These are phyloP conservation scores for Drosophila algonquin DNA, from an alignment of 2,888 invertebrate genomes.

Conservation along the genomic window DNA sequence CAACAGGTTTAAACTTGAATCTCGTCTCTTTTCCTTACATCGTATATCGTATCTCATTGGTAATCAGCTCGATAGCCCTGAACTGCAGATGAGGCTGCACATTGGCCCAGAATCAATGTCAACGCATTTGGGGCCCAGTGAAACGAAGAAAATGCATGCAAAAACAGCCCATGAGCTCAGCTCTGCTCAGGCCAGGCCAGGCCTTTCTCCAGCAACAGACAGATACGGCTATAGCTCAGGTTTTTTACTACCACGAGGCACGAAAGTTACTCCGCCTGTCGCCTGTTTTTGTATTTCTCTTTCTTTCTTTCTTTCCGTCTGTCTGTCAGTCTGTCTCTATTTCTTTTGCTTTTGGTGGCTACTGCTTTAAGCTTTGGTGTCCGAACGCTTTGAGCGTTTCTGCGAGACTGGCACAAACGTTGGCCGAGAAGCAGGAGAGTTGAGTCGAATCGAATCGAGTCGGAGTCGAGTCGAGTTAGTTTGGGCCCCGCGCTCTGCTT, in stretches of 20 bases:
- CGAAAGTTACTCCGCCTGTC: slow-evolving; percentile 63
- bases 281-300: slow-evolving; percentile 16
- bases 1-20: slow-evolving; percentile 62
- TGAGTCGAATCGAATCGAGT: slow-evolving; percentile 50
- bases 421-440: slow-evolving; percentile 30
- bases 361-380: slow-evolving; percentile 38
- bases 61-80: slow-evolving; percentile 66
- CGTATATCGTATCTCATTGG: slow-evolving; percentile 15
- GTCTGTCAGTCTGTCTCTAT: slow-evolving; percentile 5
- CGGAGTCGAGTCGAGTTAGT: slow-evolving; percentile 48
- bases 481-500: slow-evolving; percentile 21
- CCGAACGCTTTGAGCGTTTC: slow-evolving; percentile 70
- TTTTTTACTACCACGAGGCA: slow-evolving; percentile 48
- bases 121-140: slow-evolving; percentile 50
- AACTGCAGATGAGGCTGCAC: slow-evolving; percentile 49
- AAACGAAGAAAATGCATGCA: slow-evolving; percentile 39
- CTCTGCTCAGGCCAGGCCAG: slow-evolving; percentile 29
- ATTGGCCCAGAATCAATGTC: slow-evolving; percentile 67
- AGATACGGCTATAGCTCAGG: slow-evolving; percentile 7
- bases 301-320: slow-evolving; percentile 22
- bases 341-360: slow-evolving; percentile 9
- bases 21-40: slow-evolving; percentile 8
- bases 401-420: slow-evolving; percentile 64
- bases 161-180: slow-evolving; percentile 16
- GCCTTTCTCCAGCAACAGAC: slow-evolving; percentile 62